These are phyloP conservation scores for Gymnoscopelus microlampas DNA, from an alignment of 2,797 vertebrate species.

Conservation along the genomic window DNA sequence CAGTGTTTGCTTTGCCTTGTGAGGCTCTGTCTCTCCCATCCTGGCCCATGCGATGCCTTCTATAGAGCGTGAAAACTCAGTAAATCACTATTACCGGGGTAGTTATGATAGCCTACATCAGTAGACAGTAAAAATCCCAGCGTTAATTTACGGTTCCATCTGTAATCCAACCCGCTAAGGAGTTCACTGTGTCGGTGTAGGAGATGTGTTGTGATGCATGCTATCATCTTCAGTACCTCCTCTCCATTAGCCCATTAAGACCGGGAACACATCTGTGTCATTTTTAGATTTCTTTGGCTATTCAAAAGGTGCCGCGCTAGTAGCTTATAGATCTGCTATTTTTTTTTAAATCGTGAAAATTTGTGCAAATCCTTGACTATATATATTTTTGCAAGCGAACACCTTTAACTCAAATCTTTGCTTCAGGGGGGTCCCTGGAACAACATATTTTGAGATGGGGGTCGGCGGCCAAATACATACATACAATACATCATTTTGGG, in stretches of 20 bases:
- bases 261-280: no score
- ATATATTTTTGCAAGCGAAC: no score
- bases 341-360: no score
- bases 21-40: conserved; percentile 62
- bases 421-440: no score
- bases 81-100: conserved; percentile 53
- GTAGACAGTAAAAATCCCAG: not conserved
- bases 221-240: conserved; percentile 29
- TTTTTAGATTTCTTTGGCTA: no score
- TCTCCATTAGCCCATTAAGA: conserved; percentile 18
- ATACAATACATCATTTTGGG: no score
- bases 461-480: no score
- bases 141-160: not conserved
- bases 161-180: not conserved
- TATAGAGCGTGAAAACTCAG: conserved; percentile 58
- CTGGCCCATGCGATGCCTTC: conserved; percentile 43
- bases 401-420: no score
- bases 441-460: no score
- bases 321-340: no score
- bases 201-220: conserved; percentile 24
- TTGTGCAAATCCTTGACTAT: no score
- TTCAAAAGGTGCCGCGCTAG: no score
- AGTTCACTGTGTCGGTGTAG: conserved; percentile 18
- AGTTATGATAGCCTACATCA: conserved; percentile 6
- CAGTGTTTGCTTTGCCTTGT: conserved; percentile 68